Conservation (phyloP, 2,888 invertebrate genomes). For the Thera britannica region DNA sequence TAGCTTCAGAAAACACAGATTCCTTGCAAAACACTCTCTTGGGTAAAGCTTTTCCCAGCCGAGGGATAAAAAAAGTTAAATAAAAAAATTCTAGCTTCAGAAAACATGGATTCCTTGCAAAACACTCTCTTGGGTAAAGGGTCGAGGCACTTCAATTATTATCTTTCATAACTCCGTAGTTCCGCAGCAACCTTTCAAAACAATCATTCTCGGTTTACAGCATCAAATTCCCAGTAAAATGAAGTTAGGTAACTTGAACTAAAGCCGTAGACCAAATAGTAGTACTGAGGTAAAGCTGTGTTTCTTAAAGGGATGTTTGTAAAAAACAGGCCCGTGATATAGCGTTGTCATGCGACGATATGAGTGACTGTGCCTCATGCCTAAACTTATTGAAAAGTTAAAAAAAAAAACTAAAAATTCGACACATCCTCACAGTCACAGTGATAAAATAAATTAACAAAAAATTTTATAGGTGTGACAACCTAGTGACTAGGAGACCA, state of each 20-base stretch:
- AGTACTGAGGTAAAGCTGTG: slow-evolving; percentile 1
- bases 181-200: slow-evolving; percentile 34
- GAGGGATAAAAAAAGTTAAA: too few relatives aligned
- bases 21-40: slow-evolving; percentile 1
- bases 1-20: too few relatives aligned
- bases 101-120: background rate
- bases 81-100: background rate
- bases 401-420: too few relatives aligned
- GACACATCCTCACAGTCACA: too few relatives aligned
- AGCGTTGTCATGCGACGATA: background rate
- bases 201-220: slow-evolving; percentile 31
- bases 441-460: too few relatives aligned
- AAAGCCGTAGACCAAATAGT: slow-evolving; percentile 14
- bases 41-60: slow-evolving; percentile 4
- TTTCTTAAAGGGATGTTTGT: background rate
- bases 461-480: too few relatives aligned
- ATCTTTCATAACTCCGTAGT: slow-evolving; percentile 28
- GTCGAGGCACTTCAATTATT: slow-evolving; percentile 19
- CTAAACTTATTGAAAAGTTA: too few relatives aligned
- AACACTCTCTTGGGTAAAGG: slow-evolving; percentile 12
- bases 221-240: slow-evolving; percentile 33
- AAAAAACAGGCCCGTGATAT: background rate
- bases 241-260: slow-evolving; percentile 28
- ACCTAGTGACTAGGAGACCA: too few relatives aligned
- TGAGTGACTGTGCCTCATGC: background rate